Base-by-base conservation (phyloP, 2,888 invertebrate species). In the Unio pictorum region DNA sequence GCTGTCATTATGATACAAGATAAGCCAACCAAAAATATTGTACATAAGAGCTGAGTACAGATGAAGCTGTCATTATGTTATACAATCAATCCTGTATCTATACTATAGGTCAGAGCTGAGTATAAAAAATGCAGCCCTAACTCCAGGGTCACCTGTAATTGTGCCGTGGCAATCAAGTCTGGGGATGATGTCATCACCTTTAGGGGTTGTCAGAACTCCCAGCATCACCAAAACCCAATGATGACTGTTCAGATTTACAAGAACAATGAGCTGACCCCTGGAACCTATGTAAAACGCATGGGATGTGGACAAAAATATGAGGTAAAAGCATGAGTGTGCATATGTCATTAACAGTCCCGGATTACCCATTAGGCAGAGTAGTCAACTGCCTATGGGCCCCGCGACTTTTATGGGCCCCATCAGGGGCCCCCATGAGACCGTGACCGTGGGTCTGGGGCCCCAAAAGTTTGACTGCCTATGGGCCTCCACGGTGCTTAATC, bases 141-240 rank as follows among this genome's bases (percentile, higher is more conserved):
- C 34, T 68, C 72, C 6, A 70, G 75, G 30, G 80, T 81, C 1
- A 76, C 81, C 3, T 83, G 84, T 68, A 83, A 83, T 67, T 81
- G 82, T 68, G 83, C 79, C 8, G 81, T 80, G 6, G 81, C 83
- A n/a, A 71, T 84, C 6, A 77, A 79, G 71, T 81, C 83, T 54
- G 84, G 84, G 45, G 84, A 84, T 81, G 84, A 84, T 66, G 82
- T 84, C 70, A 82, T 84, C 59, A 75, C 79, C 8, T 76, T 86
- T n/a, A 75, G 73, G 63, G 80, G 80, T 60, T 83, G 83, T 63
- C 76, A 77, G 6, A 74, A 69, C 34, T 8, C 34, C 8, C 34
- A 34, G 34, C 34, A 45, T 45, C 45, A 45, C 45, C 45, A 45
- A 15, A 45, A 2, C 45, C 45, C 11, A 15, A 45, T 45, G 45